Conservation (phyloP, 2,113 vertebrate species). For the Nicator chloris region DNA sequence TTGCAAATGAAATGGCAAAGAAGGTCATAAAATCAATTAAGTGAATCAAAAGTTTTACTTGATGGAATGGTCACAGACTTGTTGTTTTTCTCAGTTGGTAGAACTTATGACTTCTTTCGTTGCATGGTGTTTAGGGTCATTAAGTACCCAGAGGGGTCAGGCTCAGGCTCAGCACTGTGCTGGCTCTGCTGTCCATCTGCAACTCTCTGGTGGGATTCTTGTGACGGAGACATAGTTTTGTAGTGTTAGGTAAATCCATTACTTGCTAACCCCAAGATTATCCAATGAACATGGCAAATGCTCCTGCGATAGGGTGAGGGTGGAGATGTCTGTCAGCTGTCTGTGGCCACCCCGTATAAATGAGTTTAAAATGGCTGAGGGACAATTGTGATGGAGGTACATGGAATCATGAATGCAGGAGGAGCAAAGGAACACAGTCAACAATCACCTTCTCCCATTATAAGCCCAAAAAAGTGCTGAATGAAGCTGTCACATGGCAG, state of each 20-base stretch:
- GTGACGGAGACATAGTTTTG: background rate
- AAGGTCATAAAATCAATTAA: background rate
- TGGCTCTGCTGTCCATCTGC: background rate
- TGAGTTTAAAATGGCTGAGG: background rate
- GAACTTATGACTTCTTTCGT: background rate
- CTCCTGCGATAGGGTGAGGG: background rate
- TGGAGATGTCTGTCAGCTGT: background rate
- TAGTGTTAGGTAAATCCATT: background rate
- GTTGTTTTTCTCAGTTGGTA: background rate
- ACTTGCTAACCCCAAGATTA: background rate
- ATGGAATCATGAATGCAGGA: background rate
- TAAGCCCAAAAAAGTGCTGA: background rate
- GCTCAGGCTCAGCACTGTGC: background rate
- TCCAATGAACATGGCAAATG: fast-evolving
- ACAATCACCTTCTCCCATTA: background rate
- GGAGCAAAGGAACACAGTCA: background rate
- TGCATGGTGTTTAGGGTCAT: background rate
- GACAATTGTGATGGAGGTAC: background rate
- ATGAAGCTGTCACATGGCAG: background rate
- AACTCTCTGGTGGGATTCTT: background rate
- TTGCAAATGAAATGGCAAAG: background rate
- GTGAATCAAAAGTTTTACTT: background rate
- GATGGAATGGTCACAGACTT: background rate
- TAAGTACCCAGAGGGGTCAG: background rate
- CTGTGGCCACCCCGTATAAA: background rate